Conservation (phyloP, 2,888 invertebrate genomes). For the Cactoblastis cactorum region DNA sequence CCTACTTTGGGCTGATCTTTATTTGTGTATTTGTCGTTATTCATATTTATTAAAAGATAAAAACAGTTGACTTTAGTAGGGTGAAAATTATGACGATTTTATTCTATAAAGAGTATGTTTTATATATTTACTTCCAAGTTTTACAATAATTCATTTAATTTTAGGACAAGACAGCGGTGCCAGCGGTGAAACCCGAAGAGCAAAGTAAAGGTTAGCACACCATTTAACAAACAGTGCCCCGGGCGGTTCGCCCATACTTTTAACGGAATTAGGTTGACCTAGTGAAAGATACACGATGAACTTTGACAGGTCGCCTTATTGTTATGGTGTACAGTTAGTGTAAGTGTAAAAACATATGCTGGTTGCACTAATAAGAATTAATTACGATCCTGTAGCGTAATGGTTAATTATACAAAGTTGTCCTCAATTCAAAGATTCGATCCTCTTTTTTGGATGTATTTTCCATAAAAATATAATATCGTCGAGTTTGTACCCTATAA, state of each 20-base stretch:
- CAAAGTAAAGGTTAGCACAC: slow-evolving; percentile 64
- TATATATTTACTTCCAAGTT: background rate
- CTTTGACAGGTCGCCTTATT: slow-evolving; percentile 4
- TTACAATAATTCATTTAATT: slow-evolving; percentile 17
- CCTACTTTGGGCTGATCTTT: no score
- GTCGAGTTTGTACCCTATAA: no score
- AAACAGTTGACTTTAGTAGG: no score
- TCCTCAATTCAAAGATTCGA: no score
- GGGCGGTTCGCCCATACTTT: slow-evolving; percentile 23
- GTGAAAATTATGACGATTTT: no score
- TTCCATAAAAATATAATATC: no score
- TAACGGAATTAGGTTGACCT: slow-evolving; percentile 28
- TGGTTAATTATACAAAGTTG: no score
- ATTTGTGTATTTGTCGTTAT: no score
- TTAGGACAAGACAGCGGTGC: slow-evolving; percentile 54
- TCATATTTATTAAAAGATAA: no score
- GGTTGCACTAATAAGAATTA: background rate
- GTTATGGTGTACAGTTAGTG: background rate
- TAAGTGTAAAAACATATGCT: background rate
- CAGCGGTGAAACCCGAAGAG: slow-evolving; percentile 55
- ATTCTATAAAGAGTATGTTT: no score
- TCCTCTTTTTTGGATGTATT: no score
- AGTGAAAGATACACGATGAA: slow-evolving; percentile 31
- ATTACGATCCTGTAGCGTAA: no score
- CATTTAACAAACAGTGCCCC: slow-evolving; percentile 36